Evolutionary conservation across 2,113 vertebrate species (phyloP).

Genomic region (Sylvilagus bachmani): DNA sequence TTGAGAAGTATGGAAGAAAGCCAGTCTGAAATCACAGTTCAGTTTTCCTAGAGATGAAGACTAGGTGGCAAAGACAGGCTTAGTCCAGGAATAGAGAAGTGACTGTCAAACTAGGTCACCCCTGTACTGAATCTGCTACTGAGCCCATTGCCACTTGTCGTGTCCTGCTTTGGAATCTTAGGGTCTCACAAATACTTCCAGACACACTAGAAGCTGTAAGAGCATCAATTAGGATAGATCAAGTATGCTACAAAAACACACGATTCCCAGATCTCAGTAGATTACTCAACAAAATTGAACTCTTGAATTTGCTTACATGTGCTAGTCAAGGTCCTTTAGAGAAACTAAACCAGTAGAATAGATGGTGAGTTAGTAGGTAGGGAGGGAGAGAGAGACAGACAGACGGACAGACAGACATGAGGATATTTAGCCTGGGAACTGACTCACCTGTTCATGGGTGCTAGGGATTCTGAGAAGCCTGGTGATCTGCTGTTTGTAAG

Average conservation of each 20-base stretch:
- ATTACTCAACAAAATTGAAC: neutral
- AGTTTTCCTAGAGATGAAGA: neutral
- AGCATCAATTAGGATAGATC: neutral
- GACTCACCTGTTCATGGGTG: neutral
- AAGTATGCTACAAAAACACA: neutral
- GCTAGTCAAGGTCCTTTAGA: neutral
- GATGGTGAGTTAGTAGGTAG: neutral
- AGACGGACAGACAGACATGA: neutral
- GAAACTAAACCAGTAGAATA: neutral
- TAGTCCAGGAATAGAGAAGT: neutral
- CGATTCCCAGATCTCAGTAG: neutral
- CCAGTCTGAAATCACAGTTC: neutral
- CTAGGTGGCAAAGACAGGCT: neutral
- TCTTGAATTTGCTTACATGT: neutral
- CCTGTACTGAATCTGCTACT: neutral
- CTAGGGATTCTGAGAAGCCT: neutral
- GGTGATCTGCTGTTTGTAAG: neutral
- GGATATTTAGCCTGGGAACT: neutral
- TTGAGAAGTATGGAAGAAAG: neutral
- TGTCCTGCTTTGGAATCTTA: neutral
- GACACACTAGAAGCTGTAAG: neutral
- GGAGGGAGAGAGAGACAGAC: neutral
- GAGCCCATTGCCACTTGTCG: neutral
- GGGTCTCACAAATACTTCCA: neutral
- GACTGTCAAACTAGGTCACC: neutral